Conservation (phyloP, 1,140 invertebrate genomes). For the Pachypeltis micranthus region DNA sequence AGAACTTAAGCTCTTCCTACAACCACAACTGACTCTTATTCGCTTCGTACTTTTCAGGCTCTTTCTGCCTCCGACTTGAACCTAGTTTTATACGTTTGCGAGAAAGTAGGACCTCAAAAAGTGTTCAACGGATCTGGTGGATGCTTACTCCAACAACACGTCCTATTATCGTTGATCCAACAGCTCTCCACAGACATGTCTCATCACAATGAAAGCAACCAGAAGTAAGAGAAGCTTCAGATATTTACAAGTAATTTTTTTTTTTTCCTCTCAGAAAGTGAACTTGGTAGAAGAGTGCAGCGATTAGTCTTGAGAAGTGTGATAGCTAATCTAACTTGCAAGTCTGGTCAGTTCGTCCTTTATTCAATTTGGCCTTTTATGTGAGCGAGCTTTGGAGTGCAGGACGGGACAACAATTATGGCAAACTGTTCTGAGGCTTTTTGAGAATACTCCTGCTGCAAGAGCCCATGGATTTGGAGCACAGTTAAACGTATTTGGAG, state of each 20-base stretch:
- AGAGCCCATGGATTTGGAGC: too few relatives aligned
- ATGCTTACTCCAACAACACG: constrained; percentile 66
- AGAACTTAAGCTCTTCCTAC: background rate
- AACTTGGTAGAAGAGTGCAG: background rate
- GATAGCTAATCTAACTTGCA: too few relatives aligned
- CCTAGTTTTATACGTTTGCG: constrained; percentile 72
- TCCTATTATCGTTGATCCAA: constrained; percentile 81
- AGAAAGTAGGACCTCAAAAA: constrained; percentile 58
- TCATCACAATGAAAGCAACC: constrained; percentile 73
- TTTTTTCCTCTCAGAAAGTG: constrained; percentile 13
- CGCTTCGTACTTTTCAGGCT: constrained; percentile 43
- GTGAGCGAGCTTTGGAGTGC: too few relatives aligned
- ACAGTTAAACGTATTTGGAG: too few relatives aligned
- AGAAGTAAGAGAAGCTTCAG: constrained; percentile 47
- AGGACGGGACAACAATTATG: too few relatives aligned
- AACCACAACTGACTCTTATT: background rate
- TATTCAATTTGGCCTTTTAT: too few relatives aligned
- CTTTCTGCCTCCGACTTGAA: constrained; percentile 71
- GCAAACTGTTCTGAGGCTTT: too few relatives aligned
- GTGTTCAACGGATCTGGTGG: constrained; percentile 57
- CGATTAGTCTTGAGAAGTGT: background rate
- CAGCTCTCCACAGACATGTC: constrained; percentile 79
- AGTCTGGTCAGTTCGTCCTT: too few relatives aligned
- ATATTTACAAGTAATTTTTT: constrained; percentile 15
- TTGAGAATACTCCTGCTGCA: too few relatives aligned